Evolutionary conservation across 2,888 invertebrate genomes (phyloP).

Genomic region (Leptinotarsa juncta): DNA sequence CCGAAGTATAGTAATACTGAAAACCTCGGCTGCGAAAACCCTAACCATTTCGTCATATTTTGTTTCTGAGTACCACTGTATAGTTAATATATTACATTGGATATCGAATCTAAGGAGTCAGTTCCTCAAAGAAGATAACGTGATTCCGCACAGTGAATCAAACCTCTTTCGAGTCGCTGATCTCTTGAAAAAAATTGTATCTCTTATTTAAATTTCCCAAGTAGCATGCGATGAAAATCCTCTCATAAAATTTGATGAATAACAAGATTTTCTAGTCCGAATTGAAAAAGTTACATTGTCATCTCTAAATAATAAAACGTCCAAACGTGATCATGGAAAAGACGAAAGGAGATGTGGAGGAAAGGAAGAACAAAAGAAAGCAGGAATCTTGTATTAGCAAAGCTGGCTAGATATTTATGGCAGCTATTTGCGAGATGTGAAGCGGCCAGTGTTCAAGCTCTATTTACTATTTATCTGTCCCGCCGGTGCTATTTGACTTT

Average conservation of each 20-base stretch:
- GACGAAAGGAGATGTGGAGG: slow-evolving; percentile 47
- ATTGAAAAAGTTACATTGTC: slow-evolving; percentile 47
- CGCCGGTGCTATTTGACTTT: slow-evolving; percentile 63
- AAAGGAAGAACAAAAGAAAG: slow-evolving; percentile 49
- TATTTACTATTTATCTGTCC: slow-evolving; percentile 66
- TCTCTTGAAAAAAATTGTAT: slow-evolving; percentile 15
- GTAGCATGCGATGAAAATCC: slow-evolving; percentile 24
- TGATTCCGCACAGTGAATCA: slow-evolving; percentile 8
- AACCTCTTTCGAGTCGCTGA: background rate
- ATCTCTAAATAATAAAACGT: slow-evolving; percentile 50
- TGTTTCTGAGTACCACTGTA: background rate
- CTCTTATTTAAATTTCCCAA: slow-evolving; percentile 25
- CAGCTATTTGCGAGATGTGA: slow-evolving; percentile 62
- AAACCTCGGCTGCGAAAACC: too few relatives aligned
- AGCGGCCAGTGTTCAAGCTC: slow-evolving; percentile 60
- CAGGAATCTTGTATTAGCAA: slow-evolving; percentile 56
- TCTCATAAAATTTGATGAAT: slow-evolving; percentile 38
- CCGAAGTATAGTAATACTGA: too few relatives aligned
- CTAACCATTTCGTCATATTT: too few relatives aligned
- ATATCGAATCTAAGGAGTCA: background rate
- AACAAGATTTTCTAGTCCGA: slow-evolving; percentile 36
- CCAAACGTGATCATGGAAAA: slow-evolving; percentile 48
- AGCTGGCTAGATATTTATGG: slow-evolving; percentile 62
- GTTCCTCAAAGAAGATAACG: background rate
- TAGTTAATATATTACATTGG: background rate